Evolutionary conservation across 2,888 invertebrate genomes (phyloP), one percentile per base, ranked within the genome.

Genomic region (Microctonus hyperodae): DNA sequence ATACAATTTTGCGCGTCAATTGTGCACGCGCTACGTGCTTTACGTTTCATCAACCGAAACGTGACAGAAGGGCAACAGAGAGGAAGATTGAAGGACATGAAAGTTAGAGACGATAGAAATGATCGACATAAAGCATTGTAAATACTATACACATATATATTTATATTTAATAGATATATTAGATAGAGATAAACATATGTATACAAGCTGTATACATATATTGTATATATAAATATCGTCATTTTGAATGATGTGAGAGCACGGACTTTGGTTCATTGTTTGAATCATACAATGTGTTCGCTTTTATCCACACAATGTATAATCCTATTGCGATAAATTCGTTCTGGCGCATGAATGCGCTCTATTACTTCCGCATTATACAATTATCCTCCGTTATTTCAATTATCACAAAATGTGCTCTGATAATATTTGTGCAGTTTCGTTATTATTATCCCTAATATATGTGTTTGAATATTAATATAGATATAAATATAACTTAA

Each of bases 1-100:
- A 74, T 73, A 73, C 68, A 74, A 73, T 77, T 75, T 75, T 70
- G 72, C 71, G 70, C 66, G 74, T 67, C 72, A 70, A 70, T 72
- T 73, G 69, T 63, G 59, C 69, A 57, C 65, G 69, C 65, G 57
- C 50, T 31, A 61, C 53, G 64, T 55, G 60, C 56, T 28, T 28
- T 25, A 58, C 16, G 44, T 16, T 44, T 16, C 53, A 23, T 33
- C 31, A 28, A 35, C 51, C 31, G 61, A 35, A 7, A 50, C 31
- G 50, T 61, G 48, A 62, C 57, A 63, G 37, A n/a, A 33, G 37
- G 48, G 61, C 51, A 55, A 56, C 22, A n/a, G 63, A 44, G 67
- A 58, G 28, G 23, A 11, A 25, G 25, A 51, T 23, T 10, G 25
- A 10, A 3, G 23, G 2, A 44, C n/a, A n/a, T 16, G 9, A 44